Evolutionary conservation across 53 echinoderm and acorn worm genomes (phyloP).

Genomic region (Patiria pectinifera): DNA sequence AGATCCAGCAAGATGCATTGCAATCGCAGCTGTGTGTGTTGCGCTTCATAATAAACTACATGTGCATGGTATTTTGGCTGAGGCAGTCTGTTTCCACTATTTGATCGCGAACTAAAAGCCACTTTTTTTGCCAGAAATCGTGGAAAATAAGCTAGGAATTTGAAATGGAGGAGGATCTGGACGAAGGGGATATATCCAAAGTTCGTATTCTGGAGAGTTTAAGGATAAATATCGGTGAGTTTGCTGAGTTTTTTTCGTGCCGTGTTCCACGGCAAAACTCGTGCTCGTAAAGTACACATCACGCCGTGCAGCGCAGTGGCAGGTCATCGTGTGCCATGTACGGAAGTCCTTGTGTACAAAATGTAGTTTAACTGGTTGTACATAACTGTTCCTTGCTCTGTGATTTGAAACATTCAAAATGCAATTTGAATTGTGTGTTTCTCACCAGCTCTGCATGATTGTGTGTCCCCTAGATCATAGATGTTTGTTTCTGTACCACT

Average conservation of each 20-base stretch:
- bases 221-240: conserved; percentile 87
- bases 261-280: neutral
- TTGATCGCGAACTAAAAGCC: neutral
- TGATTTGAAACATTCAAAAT: too few relatives aligned
- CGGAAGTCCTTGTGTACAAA: too few relatives aligned
- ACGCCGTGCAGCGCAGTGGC: too few relatives aligned
- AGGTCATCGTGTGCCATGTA: too few relatives aligned
- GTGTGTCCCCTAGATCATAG: too few relatives aligned
- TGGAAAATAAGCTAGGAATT: neutral
- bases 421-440: too few relatives aligned
- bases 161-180: conserved; percentile 53
- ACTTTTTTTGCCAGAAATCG: neutral
- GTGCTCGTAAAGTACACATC: neutral
- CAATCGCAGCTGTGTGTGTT: neutral
- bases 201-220: conserved; percentile 85
- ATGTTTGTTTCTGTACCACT: too few relatives aligned
- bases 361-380: too few relatives aligned
- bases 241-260: neutral
- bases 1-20: too few relatives aligned
- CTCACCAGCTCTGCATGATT: too few relatives aligned
- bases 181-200: conserved; percentile 65
- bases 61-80: neutral
- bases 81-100: neutral
- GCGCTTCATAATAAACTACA: too few relatives aligned
- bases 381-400: too few relatives aligned